These are phyloP conservation scores for Oryzias javanicus DNA, from an alignment of 2,113 vertebrate genomes.

Conservation along the genomic window DNA sequence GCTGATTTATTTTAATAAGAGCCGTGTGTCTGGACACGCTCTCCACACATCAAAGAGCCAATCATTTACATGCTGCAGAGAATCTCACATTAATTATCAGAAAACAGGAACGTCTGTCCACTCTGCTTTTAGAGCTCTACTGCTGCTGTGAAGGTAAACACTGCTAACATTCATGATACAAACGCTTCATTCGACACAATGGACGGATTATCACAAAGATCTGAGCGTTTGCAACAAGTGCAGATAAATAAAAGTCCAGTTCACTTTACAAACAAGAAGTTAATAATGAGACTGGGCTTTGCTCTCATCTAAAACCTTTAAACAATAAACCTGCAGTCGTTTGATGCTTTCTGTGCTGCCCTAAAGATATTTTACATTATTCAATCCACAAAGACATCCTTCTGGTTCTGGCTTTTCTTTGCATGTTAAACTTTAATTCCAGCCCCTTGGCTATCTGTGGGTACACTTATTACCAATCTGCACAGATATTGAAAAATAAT, in stretches of 20 bases:
- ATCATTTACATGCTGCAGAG: constrained; percentile 52
- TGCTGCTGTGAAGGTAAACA: constrained; percentile 19
- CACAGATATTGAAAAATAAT: constrained; percentile 97
- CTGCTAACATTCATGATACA: no score
- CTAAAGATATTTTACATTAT: constrained; percentile 95
- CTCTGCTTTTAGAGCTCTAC: constrained; percentile 45
- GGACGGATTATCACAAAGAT: constrained; percentile 64
- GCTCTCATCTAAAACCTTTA: constrained; percentile 71
- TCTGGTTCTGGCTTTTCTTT: constrained; percentile 88
- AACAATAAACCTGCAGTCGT: constrained; percentile 79
- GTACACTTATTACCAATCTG: constrained; percentile 96
- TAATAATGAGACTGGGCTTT: constrained; percentile 66
- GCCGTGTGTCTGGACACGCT: constrained; percentile 28
- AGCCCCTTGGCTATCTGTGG: constrained; percentile 87
- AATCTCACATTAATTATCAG: constrained; percentile 60
- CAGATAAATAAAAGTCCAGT: constrained; percentile 63
- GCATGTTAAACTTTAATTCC: constrained; percentile 97
- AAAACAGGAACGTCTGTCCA: constrained; percentile 50
- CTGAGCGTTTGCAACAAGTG: constrained; percentile 64
- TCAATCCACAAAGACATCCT: constrained; percentile 95
- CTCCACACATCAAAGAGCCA: constrained; percentile 53
- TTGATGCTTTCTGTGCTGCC: constrained; percentile 81
- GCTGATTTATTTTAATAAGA: constrained; percentile 42
- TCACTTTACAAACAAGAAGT: constrained; percentile 64
- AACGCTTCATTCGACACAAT: constrained; percentile 21